Conservation (phyloP, 1,140 invertebrate genomes). For the Cydia strobilella region DNA sequence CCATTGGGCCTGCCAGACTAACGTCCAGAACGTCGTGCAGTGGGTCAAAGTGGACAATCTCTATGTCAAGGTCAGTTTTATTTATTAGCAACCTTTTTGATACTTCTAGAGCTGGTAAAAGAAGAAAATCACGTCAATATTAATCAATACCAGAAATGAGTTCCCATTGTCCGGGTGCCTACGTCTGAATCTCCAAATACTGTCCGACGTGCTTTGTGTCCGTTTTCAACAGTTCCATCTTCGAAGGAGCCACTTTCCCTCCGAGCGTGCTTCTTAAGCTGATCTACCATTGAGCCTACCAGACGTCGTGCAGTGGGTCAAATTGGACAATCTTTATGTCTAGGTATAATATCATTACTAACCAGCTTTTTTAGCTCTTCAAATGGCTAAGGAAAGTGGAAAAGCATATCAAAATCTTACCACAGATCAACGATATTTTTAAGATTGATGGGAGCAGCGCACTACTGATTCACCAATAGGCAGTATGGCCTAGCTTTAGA, state of each 20-base stretch:
- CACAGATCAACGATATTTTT: no score
- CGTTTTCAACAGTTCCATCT: no score
- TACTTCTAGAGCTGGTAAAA: background rate
- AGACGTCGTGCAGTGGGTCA: constrained; percentile 93
- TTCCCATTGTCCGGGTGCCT: constrained; percentile 92
- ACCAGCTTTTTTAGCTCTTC: no score
- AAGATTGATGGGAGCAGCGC: no score
- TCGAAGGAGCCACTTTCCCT: constrained; percentile 89
- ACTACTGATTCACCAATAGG: no score
- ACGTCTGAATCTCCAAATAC: constrained; percentile 93
- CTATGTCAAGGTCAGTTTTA: constrained; percentile 55
- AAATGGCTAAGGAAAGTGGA: no score
- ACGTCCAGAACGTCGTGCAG: constrained; percentile 91
- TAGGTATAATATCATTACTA: constrained; percentile 38
- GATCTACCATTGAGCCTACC: constrained; percentile 94
- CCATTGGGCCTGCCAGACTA: constrained; percentile 94
- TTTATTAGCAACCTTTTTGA: constrained; percentile 52
- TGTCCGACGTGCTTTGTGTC: constrained; percentile 89
- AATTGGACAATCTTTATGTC: constrained; percentile 81
- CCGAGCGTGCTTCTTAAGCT: constrained; percentile 90
- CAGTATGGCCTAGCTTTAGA: no score
- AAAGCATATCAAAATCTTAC: no score
- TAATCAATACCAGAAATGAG: constrained; percentile 48
- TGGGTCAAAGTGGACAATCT: constrained; percentile 88
- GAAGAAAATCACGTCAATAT: no score